Base-by-base conservation (phyloP, 1,140 invertebrate genomes). In the Eupeodes corollae region DNA sequence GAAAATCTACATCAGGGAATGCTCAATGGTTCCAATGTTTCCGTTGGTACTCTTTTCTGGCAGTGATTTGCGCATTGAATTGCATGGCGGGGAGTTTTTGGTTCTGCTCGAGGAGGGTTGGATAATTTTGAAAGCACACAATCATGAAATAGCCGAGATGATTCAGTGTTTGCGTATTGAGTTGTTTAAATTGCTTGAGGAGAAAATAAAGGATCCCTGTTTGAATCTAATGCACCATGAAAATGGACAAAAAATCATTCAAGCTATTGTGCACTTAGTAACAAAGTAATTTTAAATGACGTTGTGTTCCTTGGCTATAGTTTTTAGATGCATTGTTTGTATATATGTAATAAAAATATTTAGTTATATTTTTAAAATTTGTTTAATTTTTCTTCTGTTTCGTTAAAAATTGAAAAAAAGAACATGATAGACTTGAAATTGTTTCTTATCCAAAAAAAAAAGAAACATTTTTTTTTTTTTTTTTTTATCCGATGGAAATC, bases 31-130 rank as follows among this genome's bases (percentile, higher is more conserved):
- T 19, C 82, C 86, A 0, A 73, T 84, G 18, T 69, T 88, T 47
- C 77, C 87, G 3, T 66, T 92, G n/a, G 76, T 91, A 6, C 67
- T 92, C 39, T 91, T 92, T 62, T 86, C 84, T 33, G 76, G 76
- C 69, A 52, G 77, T 56, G 77, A 77, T 54, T 69, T 89, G 18
- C 75, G 78, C 21, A 79, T 90, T 44, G 81, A 86, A 61, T 70
- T 86, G 3, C 77, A 86, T 46, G 77, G 77, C 53, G 85, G 82
- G 2, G 78, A 76, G 14, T 88, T 86, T 56, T 78, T 86, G 30
- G 70, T 90, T 15, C 79, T 83, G 0, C 61, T 91, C 13, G 86
- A 87, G 69, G 83, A 87, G 62, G 84, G 85, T 8, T 91, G 87
- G 87, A 88, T 91, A 31, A 78, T 82, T 57, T 83, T 91, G 56